Conservation (phyloP, 2,888 invertebrate genomes). For the Trachelus tabidus region DNA sequence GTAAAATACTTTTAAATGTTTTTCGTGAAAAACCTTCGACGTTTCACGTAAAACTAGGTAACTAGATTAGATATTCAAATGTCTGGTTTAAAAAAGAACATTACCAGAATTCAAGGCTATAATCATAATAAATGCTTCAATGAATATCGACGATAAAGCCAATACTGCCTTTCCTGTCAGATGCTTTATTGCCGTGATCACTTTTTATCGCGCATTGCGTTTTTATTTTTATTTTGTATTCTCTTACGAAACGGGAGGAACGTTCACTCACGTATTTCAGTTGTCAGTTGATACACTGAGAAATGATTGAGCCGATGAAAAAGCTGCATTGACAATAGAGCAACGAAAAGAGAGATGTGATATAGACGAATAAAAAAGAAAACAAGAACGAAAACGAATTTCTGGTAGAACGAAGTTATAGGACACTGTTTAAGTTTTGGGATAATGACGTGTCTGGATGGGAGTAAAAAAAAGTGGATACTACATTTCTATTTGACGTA, state of each 20-base stretch:
- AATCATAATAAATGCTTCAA: not conserved
- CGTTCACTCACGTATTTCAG: not conserved
- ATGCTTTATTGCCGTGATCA: not conserved
- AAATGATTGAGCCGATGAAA: not conserved
- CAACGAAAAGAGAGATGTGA: not conserved
- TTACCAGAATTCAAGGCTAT: not conserved
- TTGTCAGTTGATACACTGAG: not conserved
- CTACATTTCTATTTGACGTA: not conserved
- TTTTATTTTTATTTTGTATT: not conserved
- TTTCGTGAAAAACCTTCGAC: not conserved
- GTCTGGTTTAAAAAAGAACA: not conserved
- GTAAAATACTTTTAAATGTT: not conserved
- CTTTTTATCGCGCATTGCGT: not conserved
- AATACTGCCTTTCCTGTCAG: not conserved
- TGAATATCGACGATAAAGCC: not conserved
- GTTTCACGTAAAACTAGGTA: not conserved
- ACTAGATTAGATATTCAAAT: not conserved
- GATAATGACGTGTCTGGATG: not conserved
- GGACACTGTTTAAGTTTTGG: not conserved
- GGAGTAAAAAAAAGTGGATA: not conserved
- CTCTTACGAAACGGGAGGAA: not conserved
- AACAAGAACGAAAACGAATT: not conserved
- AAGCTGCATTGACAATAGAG: not conserved
- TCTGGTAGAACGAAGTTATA: not conserved
- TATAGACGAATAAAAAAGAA: not conserved